phyloP scores from a whole-genome alignment of 2,888 invertebrate species.

The Branchellion lobata region DNA sequence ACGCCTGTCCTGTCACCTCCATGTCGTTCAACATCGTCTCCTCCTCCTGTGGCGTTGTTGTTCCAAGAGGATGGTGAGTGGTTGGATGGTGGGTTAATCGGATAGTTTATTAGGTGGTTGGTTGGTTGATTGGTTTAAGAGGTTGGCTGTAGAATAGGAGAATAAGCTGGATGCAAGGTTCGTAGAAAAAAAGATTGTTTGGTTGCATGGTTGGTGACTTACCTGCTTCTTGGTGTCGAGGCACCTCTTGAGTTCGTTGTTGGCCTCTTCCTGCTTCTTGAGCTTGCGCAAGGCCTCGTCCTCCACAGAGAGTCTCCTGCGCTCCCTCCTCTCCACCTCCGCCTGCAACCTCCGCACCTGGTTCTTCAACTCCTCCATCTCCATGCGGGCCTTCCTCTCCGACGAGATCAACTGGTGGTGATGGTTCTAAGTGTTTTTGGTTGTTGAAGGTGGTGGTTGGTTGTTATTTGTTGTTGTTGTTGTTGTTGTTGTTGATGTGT shows the following conservation, averaged over 20 bases:
- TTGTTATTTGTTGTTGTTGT: too few relatives aligned
- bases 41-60: conserved; percentile 70
- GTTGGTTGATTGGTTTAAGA: too few relatives aligned
- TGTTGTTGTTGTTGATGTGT: too few relatives aligned
- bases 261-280: conserved; percentile 88
- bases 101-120: too few relatives aligned
- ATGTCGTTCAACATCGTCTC: conserved; percentile 95
- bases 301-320: conserved; percentile 85
- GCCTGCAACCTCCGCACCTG: conserved; percentile 67
- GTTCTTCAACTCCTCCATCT: conserved; percentile 77
- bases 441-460: neutral
- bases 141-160: neutral
- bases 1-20: conserved; percentile 98
- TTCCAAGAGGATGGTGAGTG: neutral
- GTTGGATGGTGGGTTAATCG: too few relatives aligned
- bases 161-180: too few relatives aligned
- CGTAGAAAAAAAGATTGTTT: neutral
- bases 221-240: conserved; percentile 73
- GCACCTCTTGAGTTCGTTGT: conserved; percentile 86
- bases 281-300: conserved; percentile 92
- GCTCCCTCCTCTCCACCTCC: conserved; percentile 86
- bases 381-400: conserved; percentile 84
- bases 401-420: conserved; percentile 77
- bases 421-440: too few relatives aligned
- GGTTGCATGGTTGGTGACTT: neutral